Evolutionary conservation across 2,888 invertebrate genomes (phyloP), one percentile per base, ranked within the genome.

Genomic region (Silvanus unidentatus): DNA sequence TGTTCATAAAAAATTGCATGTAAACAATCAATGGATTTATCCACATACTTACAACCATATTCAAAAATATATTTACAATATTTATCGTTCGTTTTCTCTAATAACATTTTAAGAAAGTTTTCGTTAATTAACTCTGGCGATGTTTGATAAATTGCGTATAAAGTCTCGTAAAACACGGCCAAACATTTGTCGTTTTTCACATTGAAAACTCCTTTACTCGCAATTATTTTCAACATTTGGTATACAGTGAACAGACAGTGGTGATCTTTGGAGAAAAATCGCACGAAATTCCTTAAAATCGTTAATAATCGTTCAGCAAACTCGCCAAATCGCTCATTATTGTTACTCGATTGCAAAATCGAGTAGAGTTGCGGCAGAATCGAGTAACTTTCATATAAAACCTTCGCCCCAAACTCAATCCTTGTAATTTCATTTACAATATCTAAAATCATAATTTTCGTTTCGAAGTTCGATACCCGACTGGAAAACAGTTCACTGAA

Each of bases 401-500:
- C 77, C 51, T 79, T 77, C 11, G 78, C 78, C 0, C 83, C 81
- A 48, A 80, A 77, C 0, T 81, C 78, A 27, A 88, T 78, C 44
- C 77, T 74, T 3, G 81, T 78, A 36, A 82, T 77, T 1, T 78
- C 75, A 50, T 77, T 74, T 1, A 90, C 57, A 0, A 85, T 77
- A 43, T 80, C 76, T 16, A 92, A 70, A 49, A 90, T 82, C 41
- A 78, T 73, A 44, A 82, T 76, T 68, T 82, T 83, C 1, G 76
- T 75, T 49, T 77, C 77, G 39, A 72, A 66, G 52, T 84, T 83
- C n/a, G 82, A 76, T 37, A 87, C 64, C 12, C 74, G 73, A 15
- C 81, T 82, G 1, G 75, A 75, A 62, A 82, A 85, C 62, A 82
- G 83, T 54, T 84, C 82, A 66, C 88, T 78, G 1, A 93, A 73